Base-by-base conservation (phyloP, 2,797 vertebrate genomes). In the Dermochelys coriacea region DNA sequence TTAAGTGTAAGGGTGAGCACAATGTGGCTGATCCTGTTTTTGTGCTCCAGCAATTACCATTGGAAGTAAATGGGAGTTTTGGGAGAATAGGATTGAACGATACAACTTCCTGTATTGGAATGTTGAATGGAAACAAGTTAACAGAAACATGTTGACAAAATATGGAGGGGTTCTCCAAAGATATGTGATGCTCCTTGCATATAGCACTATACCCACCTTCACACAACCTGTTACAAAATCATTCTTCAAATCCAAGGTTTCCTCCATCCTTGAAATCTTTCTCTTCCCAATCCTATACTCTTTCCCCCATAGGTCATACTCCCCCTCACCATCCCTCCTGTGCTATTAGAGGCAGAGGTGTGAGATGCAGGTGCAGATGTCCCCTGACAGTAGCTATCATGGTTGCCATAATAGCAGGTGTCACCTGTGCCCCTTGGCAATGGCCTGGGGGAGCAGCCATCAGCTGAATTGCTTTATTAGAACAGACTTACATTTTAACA, bases 41-140 rank as follows among this genome's bases (percentile, higher is more conserved):
- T 78, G 2, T 29, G 49, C 93, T 93, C 45, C 14, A 87, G 1
- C 21, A 68, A 3, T 25, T 84, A 2, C 31, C 19, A 41, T 41
- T 23, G 10, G 37, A 68, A 68, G 64, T 68, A 68, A 68, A 71
- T 91, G n/a, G 87, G 86, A 47, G n/a, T 29, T 2, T 90, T 34
- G 68, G 12, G 3, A 10, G 1, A 34, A 57, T 21, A 4, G 8
- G 8, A 87, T 41, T 82, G 54, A 57, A 84, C 84, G 77, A n/a
- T 3, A 8, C 83, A 3, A 0, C 4, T 77, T 3, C 1, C 0
- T 77, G 14, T 77, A 45, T 74, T 41, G 64, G 19, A 19, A 23
- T 25, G n/a, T 19, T 41, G 68, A 71, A 71, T 25, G 68, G 68
- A 71, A 71, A 41, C 68, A 12, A 41, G 68, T 12, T 71, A n/a